Conservation (phyloP, 30 jellyfish, hydroid and myxozoan species). For the Euphysa ruthae region DNA sequence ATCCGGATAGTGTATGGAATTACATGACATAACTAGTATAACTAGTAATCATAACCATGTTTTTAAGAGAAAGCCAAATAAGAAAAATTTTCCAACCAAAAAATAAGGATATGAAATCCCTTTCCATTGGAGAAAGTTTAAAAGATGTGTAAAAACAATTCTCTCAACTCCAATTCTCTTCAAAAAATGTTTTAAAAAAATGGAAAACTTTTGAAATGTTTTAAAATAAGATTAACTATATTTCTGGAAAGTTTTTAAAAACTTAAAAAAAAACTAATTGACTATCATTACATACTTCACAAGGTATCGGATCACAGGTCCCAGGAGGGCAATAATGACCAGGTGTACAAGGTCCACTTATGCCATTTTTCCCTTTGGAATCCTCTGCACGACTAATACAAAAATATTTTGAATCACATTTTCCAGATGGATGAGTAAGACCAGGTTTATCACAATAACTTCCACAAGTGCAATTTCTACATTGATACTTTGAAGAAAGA, state of each 20-base stretch:
- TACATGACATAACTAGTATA: no score
- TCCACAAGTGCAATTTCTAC: slow-evolving; percentile 81
- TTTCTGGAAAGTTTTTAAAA: not conserved
- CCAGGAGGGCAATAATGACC: slow-evolving; percentile 96
- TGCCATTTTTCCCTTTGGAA: slow-evolving; percentile 47
- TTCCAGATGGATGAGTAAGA: slow-evolving; percentile 59
- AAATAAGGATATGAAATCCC: no score
- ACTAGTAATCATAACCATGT: no score
- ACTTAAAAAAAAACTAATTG: not conserved
- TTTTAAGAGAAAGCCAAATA: no score
- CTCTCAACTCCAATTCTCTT: no score
- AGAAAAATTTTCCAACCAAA: no score
- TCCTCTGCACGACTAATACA: slow-evolving; percentile 47
- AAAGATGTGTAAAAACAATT: no score
- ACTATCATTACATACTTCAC: slow-evolving; percentile 44
- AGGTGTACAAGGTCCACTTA: slow-evolving; percentile 74
- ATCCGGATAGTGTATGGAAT: no score
- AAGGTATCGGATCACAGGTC: slow-evolving; percentile 63
- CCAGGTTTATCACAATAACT: slow-evolving; percentile 61
- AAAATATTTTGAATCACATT: slow-evolving; percentile 53
- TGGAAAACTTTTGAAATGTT: not conserved
- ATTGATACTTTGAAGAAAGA: slow-evolving; percentile 26
- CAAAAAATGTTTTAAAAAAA: no score
- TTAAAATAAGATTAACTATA: not conserved
- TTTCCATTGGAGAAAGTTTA: no score